Evolutionary conservation across 2,888 invertebrate genomes (phyloP).

Genomic region (Lysandra coridon): DNA sequence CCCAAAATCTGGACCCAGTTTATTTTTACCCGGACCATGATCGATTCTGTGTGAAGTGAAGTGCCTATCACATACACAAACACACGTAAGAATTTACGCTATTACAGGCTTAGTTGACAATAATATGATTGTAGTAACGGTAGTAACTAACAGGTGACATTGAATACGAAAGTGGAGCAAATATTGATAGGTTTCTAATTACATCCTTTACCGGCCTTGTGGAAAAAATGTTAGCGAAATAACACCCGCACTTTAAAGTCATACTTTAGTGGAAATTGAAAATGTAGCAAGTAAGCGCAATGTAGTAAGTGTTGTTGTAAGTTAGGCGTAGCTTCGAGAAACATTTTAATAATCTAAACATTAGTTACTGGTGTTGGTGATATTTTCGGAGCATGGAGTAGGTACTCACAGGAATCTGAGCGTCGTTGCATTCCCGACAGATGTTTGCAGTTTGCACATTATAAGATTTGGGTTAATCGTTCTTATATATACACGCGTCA

Average conservation of each 20-base stretch:
- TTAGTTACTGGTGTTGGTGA: neutral
- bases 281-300: neutral
- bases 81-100: constrained; percentile 26
- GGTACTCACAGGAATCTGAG: constrained; percentile 1
- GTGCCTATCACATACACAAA: constrained; percentile 47
- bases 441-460: constrained; percentile 9
- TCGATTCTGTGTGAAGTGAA: constrained; percentile 59
- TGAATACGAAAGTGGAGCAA: neutral
- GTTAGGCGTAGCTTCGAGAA: neutral
- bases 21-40: constrained; percentile 41
- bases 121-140: neutral
- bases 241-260: neutral
- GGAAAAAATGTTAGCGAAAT: neutral
- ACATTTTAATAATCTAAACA: neutral
- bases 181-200: neutral
- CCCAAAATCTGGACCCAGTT: constrained; percentile 39
- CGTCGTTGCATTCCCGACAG: neutral
- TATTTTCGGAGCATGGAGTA: neutral
- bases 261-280: neutral
- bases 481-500: neutral
- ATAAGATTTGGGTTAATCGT: constrained; percentile 1
- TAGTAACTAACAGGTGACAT: neutral
- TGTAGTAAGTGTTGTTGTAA: neutral
- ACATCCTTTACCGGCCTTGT: neutral
- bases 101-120: neutral